Conservation (phyloP, 2,113 vertebrate genomes). For the Datnioides undecimradiatus region DNA sequence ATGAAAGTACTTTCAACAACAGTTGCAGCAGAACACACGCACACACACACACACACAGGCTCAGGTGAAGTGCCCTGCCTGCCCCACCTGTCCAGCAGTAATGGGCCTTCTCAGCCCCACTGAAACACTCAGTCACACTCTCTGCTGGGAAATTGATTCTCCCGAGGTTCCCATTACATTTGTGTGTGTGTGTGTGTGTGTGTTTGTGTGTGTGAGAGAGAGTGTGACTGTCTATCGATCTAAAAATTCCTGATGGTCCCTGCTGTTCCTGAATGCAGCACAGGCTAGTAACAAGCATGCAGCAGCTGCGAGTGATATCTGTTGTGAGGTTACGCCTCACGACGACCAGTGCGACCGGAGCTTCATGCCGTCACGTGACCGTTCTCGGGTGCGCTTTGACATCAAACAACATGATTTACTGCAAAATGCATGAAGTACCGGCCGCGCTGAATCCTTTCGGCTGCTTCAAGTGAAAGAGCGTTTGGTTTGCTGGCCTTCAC, state of each 20-base stretch:
- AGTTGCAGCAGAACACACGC: neutral
- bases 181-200: conserved; percentile 10
- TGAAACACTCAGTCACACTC: conserved; percentile 62
- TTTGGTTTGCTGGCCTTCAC: neutral
- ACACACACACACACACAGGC: conserved; percentile 9
- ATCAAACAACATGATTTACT: too few species aligned
- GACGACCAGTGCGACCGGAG: too few species aligned
- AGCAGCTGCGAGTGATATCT: too few species aligned
- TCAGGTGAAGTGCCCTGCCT: conserved; percentile 17
- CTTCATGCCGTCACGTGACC: too few species aligned
- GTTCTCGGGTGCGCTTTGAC: too few species aligned
- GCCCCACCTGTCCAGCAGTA: conserved; percentile 48
- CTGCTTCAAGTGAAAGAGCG: neutral
- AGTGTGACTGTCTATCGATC: neutral
- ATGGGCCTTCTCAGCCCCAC: conserved; percentile 57
- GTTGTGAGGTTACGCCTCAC: too few species aligned
- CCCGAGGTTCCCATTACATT: conserved; percentile 35
- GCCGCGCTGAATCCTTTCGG: neutral
- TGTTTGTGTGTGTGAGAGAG: neutral
- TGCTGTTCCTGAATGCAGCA: too few species aligned
- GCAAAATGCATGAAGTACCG: too few species aligned
- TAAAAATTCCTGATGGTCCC: too few species aligned
- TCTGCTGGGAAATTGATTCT: conserved; percentile 67
- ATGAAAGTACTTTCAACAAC: conserved; percentile 60
- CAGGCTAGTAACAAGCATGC: too few species aligned